A percentile compares a stretch with the other conserved stretches of the same genome.
phyloP scores from a whole-genome alignment of 2,888 invertebrate species.

The Thecophora atra region DNA sequence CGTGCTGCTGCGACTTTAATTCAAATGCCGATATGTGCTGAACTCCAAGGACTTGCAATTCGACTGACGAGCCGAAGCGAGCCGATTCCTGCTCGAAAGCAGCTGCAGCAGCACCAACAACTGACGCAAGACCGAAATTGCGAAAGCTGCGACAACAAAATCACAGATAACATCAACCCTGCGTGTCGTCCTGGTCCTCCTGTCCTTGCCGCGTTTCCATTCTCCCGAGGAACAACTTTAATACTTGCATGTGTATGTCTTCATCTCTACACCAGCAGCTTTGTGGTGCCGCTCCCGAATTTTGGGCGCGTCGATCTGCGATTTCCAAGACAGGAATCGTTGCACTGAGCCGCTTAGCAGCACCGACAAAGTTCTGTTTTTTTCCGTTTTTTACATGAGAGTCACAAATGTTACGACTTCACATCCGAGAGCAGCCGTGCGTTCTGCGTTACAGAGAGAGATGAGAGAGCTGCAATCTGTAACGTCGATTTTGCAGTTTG shows the following conservation, averaged over 20 bases:
- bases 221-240: neutral
- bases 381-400: too few species aligned
- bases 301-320: constrained; percentile 29
- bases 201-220: neutral
- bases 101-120: constrained; percentile 4
- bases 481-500: neutral
- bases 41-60: constrained; percentile 26
- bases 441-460: neutral
- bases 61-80: constrained; percentile 21
- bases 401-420: neutral
- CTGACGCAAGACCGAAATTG: constrained; percentile 1
- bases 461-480: neutral
- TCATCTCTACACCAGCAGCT: constrained; percentile 4
- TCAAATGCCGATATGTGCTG: neutral
- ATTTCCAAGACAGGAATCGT: neutral
- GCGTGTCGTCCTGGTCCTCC: neutral
- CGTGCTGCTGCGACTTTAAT: neutral
- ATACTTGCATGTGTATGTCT: neutral
- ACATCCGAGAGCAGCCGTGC: neutral
- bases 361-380: neutral
- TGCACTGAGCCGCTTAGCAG: neutral
- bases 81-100: neutral
- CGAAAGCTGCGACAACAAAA: neutral
- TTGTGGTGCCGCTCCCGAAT: constrained; percentile 12
- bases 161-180: neutral